These are phyloP conservation scores for Eupelmus urozonus DNA, from an alignment of 2,888 invertebrate species.

Conservation along the genomic window DNA sequence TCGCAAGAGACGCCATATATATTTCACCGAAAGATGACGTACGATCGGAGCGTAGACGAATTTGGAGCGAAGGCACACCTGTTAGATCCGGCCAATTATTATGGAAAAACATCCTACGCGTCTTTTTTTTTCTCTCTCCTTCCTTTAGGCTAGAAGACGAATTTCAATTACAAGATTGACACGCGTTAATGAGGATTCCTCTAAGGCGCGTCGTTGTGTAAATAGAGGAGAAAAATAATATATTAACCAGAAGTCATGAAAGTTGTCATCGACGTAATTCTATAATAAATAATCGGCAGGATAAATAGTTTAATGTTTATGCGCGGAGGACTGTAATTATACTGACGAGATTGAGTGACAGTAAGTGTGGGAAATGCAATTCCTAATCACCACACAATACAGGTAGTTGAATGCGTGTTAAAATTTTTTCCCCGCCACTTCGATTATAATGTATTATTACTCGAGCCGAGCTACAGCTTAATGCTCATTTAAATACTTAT, in stretches of 20 bases:
- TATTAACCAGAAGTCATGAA: not conserved
- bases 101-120: constrained; percentile 24
- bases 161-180: constrained; percentile 18
- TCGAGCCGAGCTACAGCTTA: too few species aligned
- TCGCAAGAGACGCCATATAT: not conserved
- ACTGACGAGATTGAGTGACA: not conserved
- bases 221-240: constrained; percentile 11
- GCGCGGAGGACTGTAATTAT: not conserved
- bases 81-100: constrained; percentile 20
- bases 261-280: not conserved
- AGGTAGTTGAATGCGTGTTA: too few species aligned
- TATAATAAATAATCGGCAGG: not conserved
- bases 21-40: constrained; percentile 18
- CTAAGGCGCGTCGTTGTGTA: not conserved
- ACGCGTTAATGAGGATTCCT: constrained; percentile 33
- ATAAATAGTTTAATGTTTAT: not conserved
- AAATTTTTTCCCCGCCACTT: too few species aligned
- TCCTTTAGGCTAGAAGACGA: too few species aligned
- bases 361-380: not conserved
- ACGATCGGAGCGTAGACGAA: constrained; percentile 8
- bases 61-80: constrained; percentile 52
- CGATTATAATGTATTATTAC: too few species aligned
- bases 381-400: not conserved
- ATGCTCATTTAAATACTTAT: too few species aligned
- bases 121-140: not conserved